A percentile compares a stretch with the other conserved stretches of the same genome.
phyloP scores from a whole-genome alignment of 2,888 invertebrate species.

The Drosophila koepferae region DNA sequence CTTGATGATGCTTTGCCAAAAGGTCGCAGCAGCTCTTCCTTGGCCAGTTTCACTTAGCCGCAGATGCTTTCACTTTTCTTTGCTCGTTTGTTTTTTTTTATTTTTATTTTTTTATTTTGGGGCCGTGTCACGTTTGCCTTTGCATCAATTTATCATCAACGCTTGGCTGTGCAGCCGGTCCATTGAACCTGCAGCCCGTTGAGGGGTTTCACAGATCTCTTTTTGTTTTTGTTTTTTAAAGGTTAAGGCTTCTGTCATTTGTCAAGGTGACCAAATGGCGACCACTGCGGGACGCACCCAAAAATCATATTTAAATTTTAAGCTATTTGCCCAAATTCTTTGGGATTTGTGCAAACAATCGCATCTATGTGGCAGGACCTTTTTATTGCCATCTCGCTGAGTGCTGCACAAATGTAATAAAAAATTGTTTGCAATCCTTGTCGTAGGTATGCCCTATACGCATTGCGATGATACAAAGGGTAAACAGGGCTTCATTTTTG shows the following conservation, averaged over 20 bases:
- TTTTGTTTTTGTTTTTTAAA: not conserved
- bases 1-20: slow-evolving; percentile 25
- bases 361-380: slow-evolving; percentile 16
- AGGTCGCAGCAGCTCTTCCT: slow-evolving; percentile 57
- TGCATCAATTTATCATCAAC: slow-evolving; percentile 76
- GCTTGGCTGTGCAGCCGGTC: slow-evolving; percentile 47
- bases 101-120: slow-evolving; percentile 58
- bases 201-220: not conserved
- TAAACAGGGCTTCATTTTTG: not conserved
- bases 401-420: slow-evolving; percentile 40
- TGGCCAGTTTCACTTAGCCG: slow-evolving; percentile 58
- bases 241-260: slow-evolving; percentile 44
- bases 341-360: slow-evolving; percentile 46
- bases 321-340: slow-evolving; percentile 64
- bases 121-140: slow-evolving; percentile 75
- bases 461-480: not conserved
- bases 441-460: not conserved
- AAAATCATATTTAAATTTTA: slow-evolving; percentile 53
- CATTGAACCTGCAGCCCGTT: slow-evolving; percentile 59
- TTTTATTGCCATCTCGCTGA: slow-evolving; percentile 21
- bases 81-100: slow-evolving; percentile 57
- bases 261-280: slow-evolving; percentile 38
- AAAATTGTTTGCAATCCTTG: slow-evolving; percentile 39
- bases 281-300: slow-evolving; percentile 4
- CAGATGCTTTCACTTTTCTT: slow-evolving; percentile 77